phyloP scores from a whole-genome alignment of 30 jellyfish, hydroid and myxozoan genomes.

The Aurelia aurita complex sp. Pacific region DNA sequence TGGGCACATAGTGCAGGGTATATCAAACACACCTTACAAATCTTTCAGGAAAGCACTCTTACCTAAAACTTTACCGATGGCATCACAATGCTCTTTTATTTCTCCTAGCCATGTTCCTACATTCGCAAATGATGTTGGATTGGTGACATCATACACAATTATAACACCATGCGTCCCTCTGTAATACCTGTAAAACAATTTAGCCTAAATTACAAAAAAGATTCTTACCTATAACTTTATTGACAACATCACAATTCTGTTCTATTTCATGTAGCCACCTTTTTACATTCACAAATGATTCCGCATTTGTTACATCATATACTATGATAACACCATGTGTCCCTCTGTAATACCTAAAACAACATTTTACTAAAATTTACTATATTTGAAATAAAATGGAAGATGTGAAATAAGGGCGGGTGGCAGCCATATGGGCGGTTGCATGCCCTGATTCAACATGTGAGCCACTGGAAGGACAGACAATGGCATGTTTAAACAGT shows the following conservation, averaged over 20 bases:
- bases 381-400: too few species aligned
- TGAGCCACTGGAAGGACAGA: too few species aligned
- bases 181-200: constrained; percentile 64
- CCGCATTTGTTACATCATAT: constrained; percentile 97
- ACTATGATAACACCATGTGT: constrained; percentile 98
- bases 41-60: background rate
- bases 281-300: constrained; percentile 97
- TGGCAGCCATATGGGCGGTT: too few species aligned
- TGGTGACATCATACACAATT: constrained; percentile 96
- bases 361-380: too few species aligned
- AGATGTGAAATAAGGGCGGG: too few species aligned
- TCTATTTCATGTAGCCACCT: constrained; percentile 99
- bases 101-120: constrained; percentile 97
- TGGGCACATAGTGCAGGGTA: too few species aligned
- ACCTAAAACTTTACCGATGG: constrained; percentile 95
- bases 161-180: constrained; percentile 99
- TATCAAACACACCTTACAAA: too few species aligned
- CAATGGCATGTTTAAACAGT: too few species aligned
- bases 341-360: constrained; percentile 91
- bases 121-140: constrained; percentile 95
- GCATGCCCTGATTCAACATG: too few species aligned
- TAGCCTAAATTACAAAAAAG: too few species aligned
- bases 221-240: constrained; percentile 90
- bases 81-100: constrained; percentile 94
- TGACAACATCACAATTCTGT: constrained; percentile 95